Conservation (phyloP, 2,888 invertebrate species). For the Enchytraeus crypticus region DNA sequence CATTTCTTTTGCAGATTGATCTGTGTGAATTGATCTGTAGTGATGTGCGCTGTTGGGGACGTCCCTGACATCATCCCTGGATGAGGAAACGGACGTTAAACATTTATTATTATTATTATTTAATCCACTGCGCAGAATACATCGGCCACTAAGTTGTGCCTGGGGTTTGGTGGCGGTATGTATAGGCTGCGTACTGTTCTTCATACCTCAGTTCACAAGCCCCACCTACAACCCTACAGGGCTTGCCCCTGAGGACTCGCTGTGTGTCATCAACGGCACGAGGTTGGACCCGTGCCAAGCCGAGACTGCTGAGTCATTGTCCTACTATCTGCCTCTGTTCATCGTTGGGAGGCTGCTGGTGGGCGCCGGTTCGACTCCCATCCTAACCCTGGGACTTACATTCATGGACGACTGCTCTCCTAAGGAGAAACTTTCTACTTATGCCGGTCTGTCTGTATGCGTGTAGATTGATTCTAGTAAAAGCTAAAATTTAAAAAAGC, state of each 20-base stretch:
- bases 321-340: constrained; percentile 23
- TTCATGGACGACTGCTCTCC: constrained; percentile 23
- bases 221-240: constrained; percentile 15
- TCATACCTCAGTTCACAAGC: constrained; percentile 24
- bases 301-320: background rate
- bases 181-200: constrained; percentile 19
- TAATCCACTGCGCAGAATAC: too few species aligned
- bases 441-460: constrained; percentile 16
- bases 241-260: background rate
- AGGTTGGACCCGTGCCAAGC: background rate
- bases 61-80: too few species aligned
- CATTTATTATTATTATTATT: too few species aligned
- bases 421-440: constrained; percentile 20
- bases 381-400: constrained; percentile 26
- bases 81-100: too few species aligned
- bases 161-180: constrained; percentile 17
- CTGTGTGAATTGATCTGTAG: too few species aligned
- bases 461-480: background rate
- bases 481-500: too few species aligned
- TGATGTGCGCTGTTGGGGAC: too few species aligned
- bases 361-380: constrained; percentile 25
- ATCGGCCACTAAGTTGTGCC: constrained; percentile 15
- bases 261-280: background rate
- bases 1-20: too few species aligned
- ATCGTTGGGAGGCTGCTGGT: constrained; percentile 22